Percentiles rank a stretch among this genome's conserved stretches.
These are phyloP conservation scores for Riparia riparia DNA, from an alignment of 2,113 vertebrate genomes.

Conservation along the genomic window DNA sequence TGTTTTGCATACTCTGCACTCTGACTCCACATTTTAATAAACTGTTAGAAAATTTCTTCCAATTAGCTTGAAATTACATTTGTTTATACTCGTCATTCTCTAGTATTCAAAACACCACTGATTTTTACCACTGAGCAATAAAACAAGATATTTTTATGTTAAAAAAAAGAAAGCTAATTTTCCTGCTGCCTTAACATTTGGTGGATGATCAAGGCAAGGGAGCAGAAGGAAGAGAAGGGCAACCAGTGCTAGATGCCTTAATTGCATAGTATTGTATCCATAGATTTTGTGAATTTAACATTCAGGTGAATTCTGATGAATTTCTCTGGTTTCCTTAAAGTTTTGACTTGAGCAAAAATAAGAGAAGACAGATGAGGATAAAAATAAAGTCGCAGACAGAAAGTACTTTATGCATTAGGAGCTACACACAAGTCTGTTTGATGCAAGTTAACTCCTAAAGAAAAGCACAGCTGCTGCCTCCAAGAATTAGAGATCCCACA, in stretches of 20 bases:
- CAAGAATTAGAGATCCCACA: not conserved
- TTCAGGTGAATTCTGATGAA: not conserved
- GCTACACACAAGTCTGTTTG: not conserved
- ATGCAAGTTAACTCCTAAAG: not conserved
- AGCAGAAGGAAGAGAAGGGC: not conserved
- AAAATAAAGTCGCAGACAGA: not conserved
- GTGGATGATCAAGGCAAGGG: not conserved
- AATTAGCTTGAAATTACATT: not conserved
- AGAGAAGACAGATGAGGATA: not conserved
- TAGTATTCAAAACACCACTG: not conserved
- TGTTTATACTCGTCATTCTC: not conserved
- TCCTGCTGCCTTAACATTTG: not conserved
- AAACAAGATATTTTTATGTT: not conserved
- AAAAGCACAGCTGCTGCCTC: not conserved
- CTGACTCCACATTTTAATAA: not conserved
- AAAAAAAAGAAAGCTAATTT: not conserved
- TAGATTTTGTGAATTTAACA: not conserved
- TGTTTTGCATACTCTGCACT: not conserved
- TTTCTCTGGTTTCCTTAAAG: not conserved
- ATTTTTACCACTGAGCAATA: not conserved
- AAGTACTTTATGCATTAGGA: not conserved
- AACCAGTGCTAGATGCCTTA: not conserved
- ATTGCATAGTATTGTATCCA: not conserved
- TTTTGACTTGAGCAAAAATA: not conserved
- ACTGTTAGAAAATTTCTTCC: not conserved